Evolutionary conservation across 53 echinoderm and acorn worm genomes (phyloP).

Genomic region (Temnopleurus reevesii): DNA sequence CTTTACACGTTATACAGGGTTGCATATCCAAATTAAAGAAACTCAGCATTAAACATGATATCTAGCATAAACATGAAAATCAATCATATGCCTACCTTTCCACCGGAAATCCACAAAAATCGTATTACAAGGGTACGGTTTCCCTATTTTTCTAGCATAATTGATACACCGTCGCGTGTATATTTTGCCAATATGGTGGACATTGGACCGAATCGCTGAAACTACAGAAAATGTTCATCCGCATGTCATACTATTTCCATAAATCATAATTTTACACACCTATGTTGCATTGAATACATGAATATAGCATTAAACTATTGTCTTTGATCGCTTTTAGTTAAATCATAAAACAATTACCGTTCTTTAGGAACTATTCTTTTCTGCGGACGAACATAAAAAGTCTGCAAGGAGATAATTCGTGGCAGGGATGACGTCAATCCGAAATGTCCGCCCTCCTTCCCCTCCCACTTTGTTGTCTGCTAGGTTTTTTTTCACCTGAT

Average conservation of each 20-base stretch:
- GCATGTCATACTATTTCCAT: not conserved
- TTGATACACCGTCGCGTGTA: constrained; percentile 33
- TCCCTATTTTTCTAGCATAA: constrained; percentile 39
- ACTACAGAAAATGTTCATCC: constrained; percentile 38
- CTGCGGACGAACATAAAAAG: constrained; percentile 38
- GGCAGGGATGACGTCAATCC: constrained; percentile 52
- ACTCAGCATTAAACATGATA: not conserved
- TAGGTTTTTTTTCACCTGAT: not conserved
- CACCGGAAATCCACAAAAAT: not conserved
- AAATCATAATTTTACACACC: not conserved
- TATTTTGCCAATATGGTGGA: constrained; percentile 55
- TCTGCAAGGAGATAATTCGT: constrained; percentile 47
- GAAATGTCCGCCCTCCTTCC: constrained; percentile 13
- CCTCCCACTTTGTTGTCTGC: constrained; percentile 31
- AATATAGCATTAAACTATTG: not conserved
- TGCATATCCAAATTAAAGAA: not conserved
- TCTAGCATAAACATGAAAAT: not conserved
- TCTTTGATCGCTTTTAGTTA: not conserved
- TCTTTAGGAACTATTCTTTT: constrained; percentile 40
- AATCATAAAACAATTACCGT: not conserved
- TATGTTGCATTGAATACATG: too few species aligned
- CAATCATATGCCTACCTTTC: not conserved
- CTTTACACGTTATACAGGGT: not conserved
- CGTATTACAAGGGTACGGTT: not conserved
- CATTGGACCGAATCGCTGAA: constrained; percentile 21